phyloP scores from a whole-genome alignment of 2,888 invertebrate genomes.

The Norana najaformis region DNA sequence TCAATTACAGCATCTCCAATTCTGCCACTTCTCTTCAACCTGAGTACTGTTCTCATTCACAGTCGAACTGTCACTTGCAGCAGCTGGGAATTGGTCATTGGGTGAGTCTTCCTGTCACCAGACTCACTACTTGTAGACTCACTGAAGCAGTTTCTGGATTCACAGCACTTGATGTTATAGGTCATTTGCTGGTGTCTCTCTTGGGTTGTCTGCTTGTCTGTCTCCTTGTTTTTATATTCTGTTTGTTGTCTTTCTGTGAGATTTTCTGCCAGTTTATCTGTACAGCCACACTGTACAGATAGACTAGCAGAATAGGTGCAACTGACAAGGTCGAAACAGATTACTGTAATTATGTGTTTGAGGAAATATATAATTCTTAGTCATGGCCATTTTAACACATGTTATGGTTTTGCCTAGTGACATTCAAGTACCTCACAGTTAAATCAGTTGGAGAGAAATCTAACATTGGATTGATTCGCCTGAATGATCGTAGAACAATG shows the following conservation, averaged over 20 bases:
- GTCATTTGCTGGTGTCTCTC: too few relatives aligned
- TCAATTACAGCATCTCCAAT: background rate
- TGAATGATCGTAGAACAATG: constrained; percentile 91
- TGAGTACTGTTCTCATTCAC: background rate
- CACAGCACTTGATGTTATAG: too few relatives aligned
- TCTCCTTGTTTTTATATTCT: too few relatives aligned
- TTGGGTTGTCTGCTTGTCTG: too few relatives aligned
- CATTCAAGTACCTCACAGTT: background rate
- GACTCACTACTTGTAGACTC: background rate
- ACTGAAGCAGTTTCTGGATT: background rate
- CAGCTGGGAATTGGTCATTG: background rate
- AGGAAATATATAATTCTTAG: background rate
- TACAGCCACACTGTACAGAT: too few relatives aligned
- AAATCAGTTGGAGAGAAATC: constrained; percentile 79
- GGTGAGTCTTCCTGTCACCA: background rate
- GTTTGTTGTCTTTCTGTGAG: too few relatives aligned
- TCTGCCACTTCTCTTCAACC: background rate
- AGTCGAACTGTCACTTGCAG: background rate
- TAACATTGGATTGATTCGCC: constrained; percentile 86
- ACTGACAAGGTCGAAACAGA: too few relatives aligned
- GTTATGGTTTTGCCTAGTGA: background rate
- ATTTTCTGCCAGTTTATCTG: too few relatives aligned
- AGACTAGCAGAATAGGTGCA: too few relatives aligned
- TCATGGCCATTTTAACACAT: background rate
- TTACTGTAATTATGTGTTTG: too few relatives aligned